phyloP scores from a whole-genome alignment of 2,888 invertebrate species.

The Platycheirus rosarum region DNA sequence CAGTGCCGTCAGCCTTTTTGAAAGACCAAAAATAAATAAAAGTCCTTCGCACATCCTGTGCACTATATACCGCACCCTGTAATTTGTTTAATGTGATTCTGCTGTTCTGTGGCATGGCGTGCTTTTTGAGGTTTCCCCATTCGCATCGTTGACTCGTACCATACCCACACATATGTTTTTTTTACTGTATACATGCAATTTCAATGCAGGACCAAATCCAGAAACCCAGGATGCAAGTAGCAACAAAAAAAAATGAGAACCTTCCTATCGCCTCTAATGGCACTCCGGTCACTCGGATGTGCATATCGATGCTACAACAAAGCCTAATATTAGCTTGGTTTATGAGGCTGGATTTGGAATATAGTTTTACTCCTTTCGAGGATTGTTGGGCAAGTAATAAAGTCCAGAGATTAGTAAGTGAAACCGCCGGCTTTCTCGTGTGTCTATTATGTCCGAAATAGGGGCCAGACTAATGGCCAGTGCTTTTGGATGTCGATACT shows the following conservation, averaged over 20 bases:
- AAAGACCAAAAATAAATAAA: constrained; percentile 59
- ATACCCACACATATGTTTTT: too few species aligned
- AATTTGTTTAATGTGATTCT: constrained; percentile 73
- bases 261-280: constrained; percentile 56
- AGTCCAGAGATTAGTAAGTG: constrained; percentile 71
- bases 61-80: constrained; percentile 37
- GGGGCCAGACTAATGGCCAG: constrained; percentile 49
- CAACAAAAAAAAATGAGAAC: constrained; percentile 28
- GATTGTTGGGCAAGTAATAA: constrained; percentile 53
- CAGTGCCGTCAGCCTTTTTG: constrained; percentile 47
- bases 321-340: constrained; percentile 62
- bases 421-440: constrained; percentile 33
- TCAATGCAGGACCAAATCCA: constrained; percentile 10
- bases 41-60: constrained; percentile 46
- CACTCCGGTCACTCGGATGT: constrained; percentile 38
- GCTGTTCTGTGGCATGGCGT: constrained; percentile 68
- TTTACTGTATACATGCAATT: constrained; percentile 3
- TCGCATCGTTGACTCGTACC: constrained; percentile 55
- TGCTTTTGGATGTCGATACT: constrained; percentile 55
- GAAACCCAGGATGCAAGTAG: constrained; percentile 9
- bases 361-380: constrained; percentile 35
- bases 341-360: constrained; percentile 50
- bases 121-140: constrained; percentile 68
- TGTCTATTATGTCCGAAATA: constrained; percentile 19
- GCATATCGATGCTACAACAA: constrained; percentile 37